Conservation (phyloP, 2,113 vertebrate species). For the Ailuropoda melanoleuca region DNA sequence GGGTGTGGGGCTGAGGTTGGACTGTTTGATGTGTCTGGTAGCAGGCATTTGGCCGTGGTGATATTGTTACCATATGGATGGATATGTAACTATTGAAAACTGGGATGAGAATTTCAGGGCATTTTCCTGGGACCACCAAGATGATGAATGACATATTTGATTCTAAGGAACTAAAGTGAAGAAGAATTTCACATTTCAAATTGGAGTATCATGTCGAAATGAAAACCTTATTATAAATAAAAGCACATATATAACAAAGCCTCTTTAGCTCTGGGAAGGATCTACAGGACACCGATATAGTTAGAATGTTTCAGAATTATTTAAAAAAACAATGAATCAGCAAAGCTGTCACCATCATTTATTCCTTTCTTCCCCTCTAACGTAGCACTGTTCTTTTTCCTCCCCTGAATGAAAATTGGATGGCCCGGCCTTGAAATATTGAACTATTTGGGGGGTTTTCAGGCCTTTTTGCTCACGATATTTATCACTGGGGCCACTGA, state of each 20-base stretch:
- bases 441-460: constrained; percentile 16
- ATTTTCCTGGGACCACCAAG: constrained; percentile 63
- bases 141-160: constrained; percentile 67
- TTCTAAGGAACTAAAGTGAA: constrained; percentile 46
- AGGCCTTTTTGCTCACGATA: constrained; percentile 39
- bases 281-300: constrained; percentile 48
- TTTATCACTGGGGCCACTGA: constrained; percentile 46
- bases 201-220: constrained; percentile 66
- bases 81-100: constrained; percentile 26
- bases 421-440: constrained; percentile 47
- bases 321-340: constrained; percentile 62
- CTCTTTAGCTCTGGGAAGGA: constrained; percentile 53
- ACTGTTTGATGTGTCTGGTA: constrained; percentile 64
- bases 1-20: constrained; percentile 13
- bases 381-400: constrained; percentile 10
- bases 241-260: constrained; percentile 12
- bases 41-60: constrained; percentile 41
- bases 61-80: constrained; percentile 74
- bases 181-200: constrained; percentile 64
- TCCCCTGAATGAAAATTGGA: constrained; percentile 39
- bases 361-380: constrained; percentile 1
- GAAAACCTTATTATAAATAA: constrained; percentile 65
- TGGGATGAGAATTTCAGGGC: constrained; percentile 61
- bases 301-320: constrained; percentile 65
- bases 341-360: constrained; percentile 66